Conservation (phyloP, 2,113 vertebrate species). For the Heterochromis multidens region DNA sequence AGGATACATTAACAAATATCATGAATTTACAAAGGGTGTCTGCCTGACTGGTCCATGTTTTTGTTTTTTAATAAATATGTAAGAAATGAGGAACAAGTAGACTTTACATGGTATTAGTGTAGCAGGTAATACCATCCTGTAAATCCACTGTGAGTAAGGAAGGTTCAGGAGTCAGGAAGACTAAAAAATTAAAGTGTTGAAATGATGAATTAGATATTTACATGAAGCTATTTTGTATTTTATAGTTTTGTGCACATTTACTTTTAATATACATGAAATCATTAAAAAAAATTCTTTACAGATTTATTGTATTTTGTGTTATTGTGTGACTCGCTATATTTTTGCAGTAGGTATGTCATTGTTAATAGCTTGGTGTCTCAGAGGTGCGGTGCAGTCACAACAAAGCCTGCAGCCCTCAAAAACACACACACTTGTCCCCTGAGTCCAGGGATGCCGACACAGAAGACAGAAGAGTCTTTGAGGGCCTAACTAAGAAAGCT, state of each 20-base stretch:
- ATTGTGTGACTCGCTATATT: neutral
- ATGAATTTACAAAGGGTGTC: neutral
- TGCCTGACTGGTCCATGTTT: neutral
- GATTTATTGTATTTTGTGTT: neutral
- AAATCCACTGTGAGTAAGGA: constrained; percentile 9
- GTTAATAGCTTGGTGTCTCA: constrained; percentile 19
- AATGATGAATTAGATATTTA: neutral
- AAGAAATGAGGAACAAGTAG: neutral
- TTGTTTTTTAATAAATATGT: neutral
- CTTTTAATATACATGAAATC: neutral
- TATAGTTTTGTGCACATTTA: neutral
- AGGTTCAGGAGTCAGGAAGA: neutral
- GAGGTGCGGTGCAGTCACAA: constrained; percentile 32
- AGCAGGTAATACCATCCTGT: constrained; percentile 22
- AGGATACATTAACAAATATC: neutral
- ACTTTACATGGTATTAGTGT: neutral
- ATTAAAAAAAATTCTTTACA: neutral
- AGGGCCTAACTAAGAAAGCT: constrained; percentile 48
- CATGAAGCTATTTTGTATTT: neutral
- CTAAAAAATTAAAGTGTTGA: constrained; percentile 3
- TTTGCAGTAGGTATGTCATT: neutral
- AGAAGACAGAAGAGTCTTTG: constrained; percentile 52
- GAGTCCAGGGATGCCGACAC: constrained; percentile 34
- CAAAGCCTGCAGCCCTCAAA: constrained; percentile 42
- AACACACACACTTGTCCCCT: constrained; percentile 37